Base-by-base conservation (phyloP, 2,113 vertebrate genomes). In the Coryphaenoides rupestris region DNA sequence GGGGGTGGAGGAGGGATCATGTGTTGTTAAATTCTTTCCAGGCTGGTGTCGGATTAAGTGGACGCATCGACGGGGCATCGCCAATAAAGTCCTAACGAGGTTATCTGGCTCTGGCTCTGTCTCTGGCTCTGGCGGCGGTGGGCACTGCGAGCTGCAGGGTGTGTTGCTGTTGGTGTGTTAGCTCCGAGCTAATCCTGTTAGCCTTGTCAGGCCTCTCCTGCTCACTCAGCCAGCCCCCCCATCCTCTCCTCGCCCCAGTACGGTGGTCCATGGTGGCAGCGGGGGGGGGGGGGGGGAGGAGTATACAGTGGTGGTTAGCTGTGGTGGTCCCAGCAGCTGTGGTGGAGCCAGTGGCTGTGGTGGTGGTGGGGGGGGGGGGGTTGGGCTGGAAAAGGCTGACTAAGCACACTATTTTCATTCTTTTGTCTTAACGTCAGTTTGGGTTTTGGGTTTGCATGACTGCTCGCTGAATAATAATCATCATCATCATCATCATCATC, bases 231-330 rank as follows among this genome's bases (percentile, higher is more conserved):
- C 33, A 9, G 47, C 47, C 1, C 15, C n/a, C 47, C 5, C 46
- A 2, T 12, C 13, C 47, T n/a, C 15, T 45, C 40, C 40, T 16
- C 4, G 15, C 47, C 15, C 2, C 47, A n/a, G 47, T n/a, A n/a
- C 33, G 7, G 33, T 40, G 7, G 9, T 12, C 33, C n/a, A n/a
- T n/a, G n/a, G n/a, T n/a, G n/a, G n/a, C n/a, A n/a, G n/a, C n/a
- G n/a, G 60, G 65, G 2, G 73, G 40, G 73, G 24, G 57, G 62
- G 13, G 14, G 19, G 19, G 53, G 19, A 17, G n/a, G 21, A 22
- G 54, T n/a, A n/a, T n/a, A n/a, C n/a, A n/a, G n/a, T n/a, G n/a
- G n/a, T n/a, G n/a, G n/a, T n/a, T n/a, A n/a, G n/a, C n/a, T n/a
- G n/a, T n/a, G n/a, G n/a, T n/a, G n/a, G n/a, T n/a, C n/a, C n/a